Base-by-base conservation (phyloP, 2,888 invertebrate genomes). In the Dryobota labecula region DNA sequence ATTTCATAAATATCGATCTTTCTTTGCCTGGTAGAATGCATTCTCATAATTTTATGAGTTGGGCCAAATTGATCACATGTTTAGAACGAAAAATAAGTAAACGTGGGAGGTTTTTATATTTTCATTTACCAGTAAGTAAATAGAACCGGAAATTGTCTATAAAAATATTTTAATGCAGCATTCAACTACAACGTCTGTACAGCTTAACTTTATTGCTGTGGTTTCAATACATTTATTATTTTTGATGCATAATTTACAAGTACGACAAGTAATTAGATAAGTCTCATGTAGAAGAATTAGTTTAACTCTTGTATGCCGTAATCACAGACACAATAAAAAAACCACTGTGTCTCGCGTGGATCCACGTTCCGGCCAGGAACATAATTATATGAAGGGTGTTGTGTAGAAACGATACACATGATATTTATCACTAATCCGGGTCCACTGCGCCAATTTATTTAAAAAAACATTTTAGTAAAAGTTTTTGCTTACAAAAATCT, bases 31-130 rank as follows among this genome's bases (percentile, higher is more conserved):
- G 1, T 11, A 38, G 38, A 0, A 64, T 8, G 0, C 2, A 33
- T 51, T 65, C 20, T 41, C 33, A 58, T 15, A 38, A 66, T 33
- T 56, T 30, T 18, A 47, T 8, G 18, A 18, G 15, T 56, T 47
- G 9, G 0, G 7, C 11, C 5, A 41, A 56, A 57, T 33, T 67
- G 11, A 49, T 8, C 5, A 33, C 1, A 18, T 15, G 45, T 15
- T 13, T 24, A 13, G 13, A 13, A 15, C n/a, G 24, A 61, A 60
- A 56, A 36, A 41, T 45, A 47, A 73, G 49, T 47, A 45, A 41
- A 33, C 41, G 38, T 56, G 54, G 36, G 49, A 73, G 13, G 13
- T 49, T 27, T 72, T 56, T 4, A 47, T 9, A 56, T 4, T 73
- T 43, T 56, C 6, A 45, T 36, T 30, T 27, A n/a, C 13, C 9